Base-by-base conservation (phyloP, 2,888 invertebrate genomes). In the Drosophila subsilvestris region DNA sequence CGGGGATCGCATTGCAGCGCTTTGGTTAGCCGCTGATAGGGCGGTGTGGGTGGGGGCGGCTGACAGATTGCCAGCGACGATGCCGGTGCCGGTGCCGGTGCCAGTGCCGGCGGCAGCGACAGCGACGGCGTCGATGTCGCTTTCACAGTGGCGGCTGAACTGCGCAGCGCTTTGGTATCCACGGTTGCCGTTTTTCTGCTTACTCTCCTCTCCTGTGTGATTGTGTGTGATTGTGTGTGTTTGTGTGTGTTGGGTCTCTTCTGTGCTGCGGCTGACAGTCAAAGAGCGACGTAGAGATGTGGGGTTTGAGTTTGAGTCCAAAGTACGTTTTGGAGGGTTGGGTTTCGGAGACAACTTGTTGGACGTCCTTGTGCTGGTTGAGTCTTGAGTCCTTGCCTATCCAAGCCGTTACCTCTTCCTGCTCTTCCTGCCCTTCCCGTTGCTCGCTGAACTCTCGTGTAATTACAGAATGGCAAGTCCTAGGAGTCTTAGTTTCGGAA, bases 1-100 rank as follows among this genome's bases (percentile, higher is more conserved):
- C 93, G 91, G 79, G 93, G 92, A 91, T 93, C 93, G 91, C 93
- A 92, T 89, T 93, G 93, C 79, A 93, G 90, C 65, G 93, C 93
- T 87, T 93, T 93, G 73, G 93, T 92, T 55, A 93, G 92, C 85
- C 93, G 92, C 85, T 93, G 93, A 90, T 93, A 93, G 65, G 93
- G 92, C 80, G 92, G 92, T 80, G 92, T 91, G 75, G 91, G 87
- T 68, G 91, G 90, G 79, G 91, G 90, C 75, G 89, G 85, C 74
- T 85, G 89, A 70, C 88, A 86, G 80, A 86, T 86, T 37, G 88
- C 83, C 86, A 80, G 86, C 74, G 78, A 66, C 60, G 80, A 60
- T 63, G 76, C 76, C 70, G 79, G 59, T 59, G 63, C 27, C 67
- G 59, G 59, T 29, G 27, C 27, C 27, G 3, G 69, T 32, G 32